Evolutionary conservation across 2,113 vertebrate species (phyloP).

Genomic region (Chloropsis hardwickii): DNA sequence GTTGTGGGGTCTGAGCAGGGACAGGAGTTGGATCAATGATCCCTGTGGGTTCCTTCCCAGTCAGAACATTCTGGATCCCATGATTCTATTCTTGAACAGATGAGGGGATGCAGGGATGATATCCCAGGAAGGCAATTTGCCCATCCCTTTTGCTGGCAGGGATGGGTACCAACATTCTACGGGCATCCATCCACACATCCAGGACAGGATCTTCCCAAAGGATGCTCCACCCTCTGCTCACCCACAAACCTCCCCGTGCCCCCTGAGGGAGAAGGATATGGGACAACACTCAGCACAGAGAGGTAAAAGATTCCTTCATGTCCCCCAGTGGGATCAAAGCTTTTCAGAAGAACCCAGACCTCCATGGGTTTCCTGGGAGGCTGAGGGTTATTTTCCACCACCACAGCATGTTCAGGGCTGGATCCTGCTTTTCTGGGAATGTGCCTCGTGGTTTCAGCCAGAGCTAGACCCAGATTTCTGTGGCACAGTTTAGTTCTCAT

Average conservation of each 20-base stretch:
- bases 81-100: accelerated
- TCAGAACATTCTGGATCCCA: background rate
- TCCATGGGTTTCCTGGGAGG: background rate
- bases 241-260: accelerated
- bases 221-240: background rate
- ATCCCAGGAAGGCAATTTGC: background rate
- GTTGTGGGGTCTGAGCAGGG: background rate
- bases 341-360: background rate
- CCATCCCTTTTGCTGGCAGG: background rate
- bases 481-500: background rate
- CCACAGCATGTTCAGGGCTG: accelerated
- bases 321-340: background rate
- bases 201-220: background rate
- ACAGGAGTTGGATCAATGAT: accelerated
- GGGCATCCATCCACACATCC: background rate
- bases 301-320: background rate
- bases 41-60: background rate
- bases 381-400: background rate
- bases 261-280: background rate
- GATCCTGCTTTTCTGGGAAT: background rate
- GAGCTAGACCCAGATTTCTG: background rate
- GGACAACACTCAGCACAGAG: background rate
- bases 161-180: background rate
- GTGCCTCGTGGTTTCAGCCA: background rate
- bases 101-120: background rate